A percentile compares a stretch with the other conserved stretches of the same genome.
phyloP scores from a whole-genome alignment of 2,113 vertebrate genomes.

The Cisticola juncidis region DNA sequence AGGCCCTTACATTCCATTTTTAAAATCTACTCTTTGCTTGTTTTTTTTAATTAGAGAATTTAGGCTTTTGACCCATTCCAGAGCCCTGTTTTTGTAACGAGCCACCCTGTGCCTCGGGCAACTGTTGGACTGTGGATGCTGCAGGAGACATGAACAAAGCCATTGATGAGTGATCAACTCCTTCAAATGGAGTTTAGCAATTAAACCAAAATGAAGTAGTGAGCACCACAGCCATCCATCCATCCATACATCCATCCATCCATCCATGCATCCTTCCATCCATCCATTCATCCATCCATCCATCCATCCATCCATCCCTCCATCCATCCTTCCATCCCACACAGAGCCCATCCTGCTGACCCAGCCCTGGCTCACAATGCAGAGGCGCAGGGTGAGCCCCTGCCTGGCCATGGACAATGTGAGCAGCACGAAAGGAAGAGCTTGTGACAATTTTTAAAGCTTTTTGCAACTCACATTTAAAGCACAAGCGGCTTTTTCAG shows the following conservation, averaged over 20 bases:
- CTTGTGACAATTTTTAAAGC: not conserved
- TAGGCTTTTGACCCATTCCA: rapidly evolving
- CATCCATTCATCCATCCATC: not conserved
- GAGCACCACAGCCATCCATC: not conserved
- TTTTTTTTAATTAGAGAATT: not conserved
- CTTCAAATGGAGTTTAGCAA: conserved; percentile 11
- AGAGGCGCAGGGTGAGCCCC: rapidly evolving
- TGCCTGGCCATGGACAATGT: not conserved
- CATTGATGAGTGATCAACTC: not conserved
- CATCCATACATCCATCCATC: not conserved
- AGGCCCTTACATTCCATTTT: not conserved
- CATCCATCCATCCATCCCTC: not conserved
- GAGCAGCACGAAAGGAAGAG: not conserved
- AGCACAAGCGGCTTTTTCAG: not conserved
- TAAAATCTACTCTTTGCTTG: not conserved
- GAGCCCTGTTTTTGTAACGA: rapidly evolving
- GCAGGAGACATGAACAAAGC: not conserved
- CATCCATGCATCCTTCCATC: not conserved
- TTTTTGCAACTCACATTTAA: not conserved
- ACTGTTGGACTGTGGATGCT: not conserved
- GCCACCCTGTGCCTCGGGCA: rapidly evolving
- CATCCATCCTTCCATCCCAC: not conserved
- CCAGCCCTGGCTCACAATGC: not conserved
- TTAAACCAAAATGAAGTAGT: conserved; percentile 64
- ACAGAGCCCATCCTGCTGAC: not conserved